Percentiles rank a stretch among this genome's conserved stretches.
Conservation (phyloP, 2,888 invertebrate genomes). For the Sussaba pulchella region DNA sequence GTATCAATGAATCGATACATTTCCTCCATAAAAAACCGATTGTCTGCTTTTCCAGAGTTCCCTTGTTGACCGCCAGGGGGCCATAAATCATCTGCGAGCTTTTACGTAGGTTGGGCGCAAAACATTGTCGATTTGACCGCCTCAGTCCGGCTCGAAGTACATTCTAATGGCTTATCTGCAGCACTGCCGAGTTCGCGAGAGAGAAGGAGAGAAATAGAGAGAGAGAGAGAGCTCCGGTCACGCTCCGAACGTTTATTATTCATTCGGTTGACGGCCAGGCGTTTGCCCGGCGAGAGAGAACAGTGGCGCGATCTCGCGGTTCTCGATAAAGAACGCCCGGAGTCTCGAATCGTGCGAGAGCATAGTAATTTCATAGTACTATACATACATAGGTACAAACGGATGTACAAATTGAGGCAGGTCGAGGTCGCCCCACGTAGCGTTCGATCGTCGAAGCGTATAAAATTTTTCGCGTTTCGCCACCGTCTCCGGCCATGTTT, state of each 20-base stretch:
- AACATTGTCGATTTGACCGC: background rate
- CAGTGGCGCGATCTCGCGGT: conserved; percentile 25
- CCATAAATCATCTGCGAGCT: background rate
- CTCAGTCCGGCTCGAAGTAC: background rate
- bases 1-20: too few species aligned
- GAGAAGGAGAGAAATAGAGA: too few species aligned
- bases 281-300: conserved; percentile 8
- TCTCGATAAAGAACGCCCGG: conserved; percentile 49
- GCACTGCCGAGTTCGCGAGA: background rate
- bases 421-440: conserved; percentile 40
- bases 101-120: background rate
- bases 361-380: conserved; percentile 21
- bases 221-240: conserved; percentile 57
- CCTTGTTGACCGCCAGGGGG: background rate
- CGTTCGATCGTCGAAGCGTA: conserved; percentile 29
- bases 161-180: conserved; percentile 5
- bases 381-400: background rate
- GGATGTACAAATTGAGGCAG: conserved; percentile 37
- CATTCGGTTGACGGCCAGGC: conserved; percentile 34
- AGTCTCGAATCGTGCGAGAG: conserved; percentile 37
- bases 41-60: background rate
- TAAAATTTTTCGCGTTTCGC: conserved; percentile 44
- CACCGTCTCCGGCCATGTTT: too few species aligned
- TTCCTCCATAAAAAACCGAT: too few species aligned
- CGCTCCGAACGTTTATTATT: conserved; percentile 68